Conservation (phyloP, 2,888 invertebrate genomes). For the Latrodectus elegans region DNA sequence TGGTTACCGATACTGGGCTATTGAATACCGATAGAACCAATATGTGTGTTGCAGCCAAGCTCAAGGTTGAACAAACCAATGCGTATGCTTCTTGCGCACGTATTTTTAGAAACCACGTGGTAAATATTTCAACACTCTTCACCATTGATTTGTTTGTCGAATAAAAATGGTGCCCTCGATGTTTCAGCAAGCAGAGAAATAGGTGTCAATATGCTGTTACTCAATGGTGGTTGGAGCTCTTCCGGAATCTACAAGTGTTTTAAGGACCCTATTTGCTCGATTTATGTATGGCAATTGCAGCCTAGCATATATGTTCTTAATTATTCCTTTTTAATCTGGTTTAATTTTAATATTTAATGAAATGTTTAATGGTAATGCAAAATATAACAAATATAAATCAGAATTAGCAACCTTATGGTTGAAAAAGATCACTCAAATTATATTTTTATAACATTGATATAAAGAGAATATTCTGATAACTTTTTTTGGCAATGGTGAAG, state of each 20-base stretch:
- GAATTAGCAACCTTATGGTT: too few species aligned
- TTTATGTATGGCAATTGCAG: too few species aligned
- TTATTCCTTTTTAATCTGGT: too few species aligned
- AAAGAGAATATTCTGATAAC: too few species aligned
- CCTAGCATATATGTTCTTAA: too few species aligned
- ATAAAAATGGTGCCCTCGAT: background rate
- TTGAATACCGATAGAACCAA: slow-evolving; percentile 66
- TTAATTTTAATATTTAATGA: too few species aligned
- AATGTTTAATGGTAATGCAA: too few species aligned
- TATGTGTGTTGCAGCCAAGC: slow-evolving; percentile 38
- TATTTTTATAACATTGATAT: too few species aligned
- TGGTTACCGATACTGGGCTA: slow-evolving; percentile 62
- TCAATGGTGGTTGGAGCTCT: background rate
- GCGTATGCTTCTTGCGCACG: slow-evolving; percentile 26
- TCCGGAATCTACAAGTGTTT: background rate
- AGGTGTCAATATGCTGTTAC: background rate
- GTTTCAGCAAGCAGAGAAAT: background rate
- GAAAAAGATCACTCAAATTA: too few species aligned
- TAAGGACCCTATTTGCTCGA: too few species aligned
- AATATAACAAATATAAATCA: too few species aligned
- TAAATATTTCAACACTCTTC: slow-evolving; percentile 41
- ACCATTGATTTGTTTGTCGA: slow-evolving; percentile 52
- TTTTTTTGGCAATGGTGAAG: too few species aligned
- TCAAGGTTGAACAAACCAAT: slow-evolving; percentile 60
- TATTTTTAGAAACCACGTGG: slow-evolving; percentile 49